Evolutionary conservation across 2,113 vertebrate species (phyloP), one percentile per base, ranked within the genome.

Genomic region (Dendropsophus ebraccatus): DNA sequence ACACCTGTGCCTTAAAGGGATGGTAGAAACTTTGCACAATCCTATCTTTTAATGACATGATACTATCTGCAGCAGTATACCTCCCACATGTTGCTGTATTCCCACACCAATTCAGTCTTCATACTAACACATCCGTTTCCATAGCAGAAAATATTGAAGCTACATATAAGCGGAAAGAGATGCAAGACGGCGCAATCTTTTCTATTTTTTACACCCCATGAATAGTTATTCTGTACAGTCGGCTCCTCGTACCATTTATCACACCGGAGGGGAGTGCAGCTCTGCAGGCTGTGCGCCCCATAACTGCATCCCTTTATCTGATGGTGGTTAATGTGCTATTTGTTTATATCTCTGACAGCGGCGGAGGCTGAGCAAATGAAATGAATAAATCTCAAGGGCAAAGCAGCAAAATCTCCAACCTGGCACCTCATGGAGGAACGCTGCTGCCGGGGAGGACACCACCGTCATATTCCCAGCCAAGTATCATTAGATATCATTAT

Each of bases 381-480:
- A 84, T 75, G 70, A 16, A 75, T 84, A 84, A 84, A 84, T 84
- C 82, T 76, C 69, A 73, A 32, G 67, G 28, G 50, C 49, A 72
- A 30, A 8, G 23, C 12, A 70, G 70, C 21, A 52, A 52, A 72
- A 11, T 81, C 56, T 50, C 23, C n/a, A 12, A 8, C 30, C n/a
- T 21, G 21, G 10, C 50, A 17, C 30, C 7, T 30, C 77, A 37
- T 16, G 10, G 12, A 12, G 21, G 58, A 80, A 17, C 37, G 41
- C 37, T 74, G 37, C 70, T 74, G 1, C 49, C 11, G 19, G n/a
- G 11, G 49, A 52, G 72, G n/a, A 45, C 21, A 21, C 9, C 35
- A 16, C n/a, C 65, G 65, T 21, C 65, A 69, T 19, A 70, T 23
- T 41, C 28, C 32, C 13, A 41, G 19, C 1, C 19, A 69, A 19